These are phyloP conservation scores for Druon quercuslanigerum DNA, from an alignment of 1,140 invertebrate genomes.

Conservation along the genomic window DNA sequence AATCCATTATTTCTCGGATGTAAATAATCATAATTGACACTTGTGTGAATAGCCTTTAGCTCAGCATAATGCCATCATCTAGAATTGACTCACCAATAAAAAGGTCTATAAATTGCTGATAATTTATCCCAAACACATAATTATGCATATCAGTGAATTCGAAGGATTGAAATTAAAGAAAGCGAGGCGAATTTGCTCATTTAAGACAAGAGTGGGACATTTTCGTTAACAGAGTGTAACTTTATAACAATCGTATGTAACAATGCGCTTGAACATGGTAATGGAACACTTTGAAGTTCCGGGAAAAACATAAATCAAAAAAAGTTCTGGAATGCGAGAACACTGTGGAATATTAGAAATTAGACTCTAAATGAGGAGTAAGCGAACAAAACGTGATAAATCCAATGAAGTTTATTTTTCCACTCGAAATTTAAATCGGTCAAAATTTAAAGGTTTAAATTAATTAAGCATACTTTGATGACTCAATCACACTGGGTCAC, in stretches of 20 bases:
- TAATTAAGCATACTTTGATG: too few species aligned
- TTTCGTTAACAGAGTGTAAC: slow-evolving; percentile 34
- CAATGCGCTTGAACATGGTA: slow-evolving; percentile 44
- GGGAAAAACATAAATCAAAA: slow-evolving; percentile 42
- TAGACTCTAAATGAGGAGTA: not conserved
- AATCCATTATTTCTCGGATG: not conserved
- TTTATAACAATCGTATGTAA: slow-evolving; percentile 40
- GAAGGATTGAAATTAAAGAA: slow-evolving; percentile 18
- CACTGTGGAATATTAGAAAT: slow-evolving; percentile 14
- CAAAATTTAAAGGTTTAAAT: too few species aligned
- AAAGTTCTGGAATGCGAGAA: slow-evolving; percentile 2
- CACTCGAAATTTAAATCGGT: too few species aligned
- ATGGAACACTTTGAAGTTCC: slow-evolving; percentile 37
- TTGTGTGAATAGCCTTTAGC: not conserved
- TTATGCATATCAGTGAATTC: not conserved
- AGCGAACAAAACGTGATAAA: too few species aligned
- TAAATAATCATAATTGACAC: not conserved
- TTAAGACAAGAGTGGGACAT: slow-evolving; percentile 29
- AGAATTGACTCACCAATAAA: not conserved
- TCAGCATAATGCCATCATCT: not conserved
- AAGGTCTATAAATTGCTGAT: not conserved
- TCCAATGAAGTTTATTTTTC: too few species aligned
- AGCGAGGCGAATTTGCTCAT: slow-evolving; percentile 18
- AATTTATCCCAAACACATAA: slow-evolving; percentile 4
- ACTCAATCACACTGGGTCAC: too few species aligned